Evolutionary conservation across 1,140 invertebrate species (phyloP), one percentile per base, ranked within the genome.

Genomic region (Agrypnia vestita): DNA sequence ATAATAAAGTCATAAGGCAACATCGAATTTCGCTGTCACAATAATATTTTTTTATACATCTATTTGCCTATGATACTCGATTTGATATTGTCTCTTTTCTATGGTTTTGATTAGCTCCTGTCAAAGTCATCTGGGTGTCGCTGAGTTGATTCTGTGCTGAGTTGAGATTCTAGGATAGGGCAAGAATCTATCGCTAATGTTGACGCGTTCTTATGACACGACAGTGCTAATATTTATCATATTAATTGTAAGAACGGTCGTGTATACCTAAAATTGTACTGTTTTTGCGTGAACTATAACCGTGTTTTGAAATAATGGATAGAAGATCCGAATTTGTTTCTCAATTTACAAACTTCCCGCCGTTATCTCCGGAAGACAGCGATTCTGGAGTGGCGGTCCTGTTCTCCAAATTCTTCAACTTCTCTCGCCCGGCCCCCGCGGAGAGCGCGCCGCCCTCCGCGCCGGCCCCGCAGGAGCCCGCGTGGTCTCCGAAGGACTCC

Each of bases 401-500:
- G 84, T 86, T 90, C 64, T 88, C 88, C 78, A 90, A 89, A 85
- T 76, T 90, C 17, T 89, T 86, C 85, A 90, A 89, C 82, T 87
- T 90, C 79, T 87, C 88, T 7, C 84, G 88, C 56, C 88, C 87
- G 82, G 86, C 87, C 83, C 80, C 21, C 7, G 44, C 13, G n/a
- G 77, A 44, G 17, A 21, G 9, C 12, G n/a, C 17, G 59, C n/a
- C 35, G 11, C 1, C 13, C 10, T n/a, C 73, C 12, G 43, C 21
- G 43, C 17, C 51, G 1, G 55, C 15, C 6, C 25, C 12, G 21
- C 10, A 4, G 11, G 59, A 11, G 59, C 4, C 78, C 7, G 17
- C 1, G 6, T 44, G 53, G 64, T n/a, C n/a, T n/a, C n/a, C n/a
- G n/a, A 64, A 53, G 59, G 59, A 80, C 15, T 21, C 15, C 8